phyloP scores from a whole-genome alignment of 2,888 invertebrate species.

The Clistopyga incitator region DNA sequence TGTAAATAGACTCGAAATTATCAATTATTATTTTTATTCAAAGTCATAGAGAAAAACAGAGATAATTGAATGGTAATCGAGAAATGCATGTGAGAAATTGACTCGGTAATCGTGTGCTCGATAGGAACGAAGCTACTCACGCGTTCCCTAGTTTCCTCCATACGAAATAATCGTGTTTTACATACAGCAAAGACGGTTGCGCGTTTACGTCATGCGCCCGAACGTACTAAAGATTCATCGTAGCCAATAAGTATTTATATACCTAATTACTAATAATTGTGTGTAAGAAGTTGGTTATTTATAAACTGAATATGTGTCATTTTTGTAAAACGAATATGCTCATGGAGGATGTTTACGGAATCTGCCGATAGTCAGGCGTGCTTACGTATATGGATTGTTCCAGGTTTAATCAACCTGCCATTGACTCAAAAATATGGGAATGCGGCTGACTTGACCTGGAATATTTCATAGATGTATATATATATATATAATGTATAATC shows the following conservation, averaged over 20 bases:
- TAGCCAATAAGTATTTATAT: slow-evolving; percentile 67
- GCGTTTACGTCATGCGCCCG: slow-evolving; percentile 33
- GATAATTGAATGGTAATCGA: slow-evolving; percentile 2
- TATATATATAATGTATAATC: slow-evolving; percentile 39
- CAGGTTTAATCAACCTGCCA: neutral
- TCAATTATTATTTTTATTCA: slow-evolving; percentile 72
- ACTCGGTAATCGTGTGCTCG: slow-evolving; percentile 5
- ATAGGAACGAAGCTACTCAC: slow-evolving; percentile 29
- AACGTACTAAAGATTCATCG: slow-evolving; percentile 64
- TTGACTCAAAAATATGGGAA: neutral
- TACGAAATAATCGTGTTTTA: slow-evolving; percentile 39
- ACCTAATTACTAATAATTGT: slow-evolving; percentile 58
- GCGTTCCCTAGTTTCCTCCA: slow-evolving; percentile 24
- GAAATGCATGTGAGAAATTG: slow-evolving; percentile 10
- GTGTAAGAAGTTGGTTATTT: slow-evolving; percentile 62
- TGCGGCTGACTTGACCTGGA: slow-evolving; percentile 2
- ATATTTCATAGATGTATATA: neutral
- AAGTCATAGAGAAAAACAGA: slow-evolving; percentile 23
- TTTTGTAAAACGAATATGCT: slow-evolving; percentile 62
- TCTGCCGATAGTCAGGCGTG: slow-evolving; percentile 42
- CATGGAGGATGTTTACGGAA: slow-evolving; percentile 53
- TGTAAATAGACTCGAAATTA: slow-evolving; percentile 78
- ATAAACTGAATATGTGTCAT: slow-evolving; percentile 57
- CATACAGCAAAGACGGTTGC: neutral
- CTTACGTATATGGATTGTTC: neutral